Evolutionary conservation across 37 sponge, comb jelly and placozoan genomes (phyloP).

Genomic region (Crambe crambe): DNA sequence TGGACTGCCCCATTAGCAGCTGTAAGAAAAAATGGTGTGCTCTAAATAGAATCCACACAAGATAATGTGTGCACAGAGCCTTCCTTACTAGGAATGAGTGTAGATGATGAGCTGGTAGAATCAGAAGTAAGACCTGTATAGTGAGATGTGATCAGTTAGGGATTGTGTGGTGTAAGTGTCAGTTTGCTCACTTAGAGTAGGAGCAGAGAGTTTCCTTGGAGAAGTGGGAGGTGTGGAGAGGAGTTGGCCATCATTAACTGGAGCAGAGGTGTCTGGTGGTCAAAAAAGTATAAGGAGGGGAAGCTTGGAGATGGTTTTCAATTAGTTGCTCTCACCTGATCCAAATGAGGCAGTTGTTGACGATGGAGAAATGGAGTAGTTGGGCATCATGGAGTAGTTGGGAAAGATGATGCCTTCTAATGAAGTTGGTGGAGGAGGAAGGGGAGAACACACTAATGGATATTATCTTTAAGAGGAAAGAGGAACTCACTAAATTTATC

Average conservation of each 20-base stretch:
- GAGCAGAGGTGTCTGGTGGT: constrained; percentile 19
- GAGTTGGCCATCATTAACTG: constrained; percentile 1
- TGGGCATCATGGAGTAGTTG: constrained; percentile 10
- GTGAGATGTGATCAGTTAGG: not conserved
- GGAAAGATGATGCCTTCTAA: not conserved
- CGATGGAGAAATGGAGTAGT: constrained; percentile 42
- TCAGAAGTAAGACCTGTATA: not conserved
- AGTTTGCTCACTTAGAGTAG: not conserved
- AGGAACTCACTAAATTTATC: not conserved
- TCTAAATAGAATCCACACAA: not conserved
- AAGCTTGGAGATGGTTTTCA: not conserved
- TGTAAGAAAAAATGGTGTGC: not conserved
- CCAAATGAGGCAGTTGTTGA: constrained; percentile 55
- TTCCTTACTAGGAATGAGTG: not conserved
- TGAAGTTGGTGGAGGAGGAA: constrained; percentile 7
- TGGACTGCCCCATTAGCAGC: not conserved
- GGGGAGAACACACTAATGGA: no score
- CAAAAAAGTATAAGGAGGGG: no score
- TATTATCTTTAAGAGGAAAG: not conserved
- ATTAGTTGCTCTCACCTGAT: constrained; percentile 26
- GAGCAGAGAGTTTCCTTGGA: constrained; percentile 18
- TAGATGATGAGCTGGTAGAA: not conserved
- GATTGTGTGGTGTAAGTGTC: not conserved
- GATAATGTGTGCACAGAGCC: not conserved
- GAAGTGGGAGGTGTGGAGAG: constrained; percentile 23